Base-by-base conservation (phyloP, 2,888 invertebrate species). In the Ormia ochracea region DNA sequence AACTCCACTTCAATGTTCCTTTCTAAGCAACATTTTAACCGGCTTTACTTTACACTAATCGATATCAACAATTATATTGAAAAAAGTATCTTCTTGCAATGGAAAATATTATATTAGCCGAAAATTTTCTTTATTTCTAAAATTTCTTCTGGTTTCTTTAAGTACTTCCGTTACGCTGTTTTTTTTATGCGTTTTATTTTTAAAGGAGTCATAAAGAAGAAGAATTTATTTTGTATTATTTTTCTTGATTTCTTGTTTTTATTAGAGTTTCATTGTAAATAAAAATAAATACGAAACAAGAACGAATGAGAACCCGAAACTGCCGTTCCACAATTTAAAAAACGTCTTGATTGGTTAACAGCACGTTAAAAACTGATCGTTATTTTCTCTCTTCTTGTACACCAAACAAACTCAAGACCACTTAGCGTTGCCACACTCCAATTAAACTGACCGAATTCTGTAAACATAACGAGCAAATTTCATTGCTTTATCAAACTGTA, bases 331-430 rank as follows among this genome's bases (percentile, higher is more conserved):
- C n/a, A n/a, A 19, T 2, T 2, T 3, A 28, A 19, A 33, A 19
- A 19, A 48, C 38, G 50, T 69, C 17, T 69, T 41, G 54, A 17
- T 21, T 63, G 36, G 63, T 72, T 19, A 61, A 48, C 75, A 21
- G 59, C 72, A 80, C 72, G 38, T 80, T 76, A 50, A 52, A 73
- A 76, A 76, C 76, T 76, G 76, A 80, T 75, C 76, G 58, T 63
- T 72, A 59, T 65, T 58, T n/a, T 79, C 75, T 75, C 70, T 79
- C 61, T 61, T 50, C 23, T 36, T 63, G 54, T 28, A 41, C 17
- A 66, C 31, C 52, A 54, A 73, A 45, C 19, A 54, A 56, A 74
- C 65, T 56, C 65, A 74, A 56, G 56, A 65, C 73, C 56, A 14
- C 41, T 41, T 12, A 41, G 41, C 6, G 41, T 41, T 41, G 41